Conservation (phyloP, 92 coral and sea anemone genomes). For the Epizoanthus ramosus region DNA sequence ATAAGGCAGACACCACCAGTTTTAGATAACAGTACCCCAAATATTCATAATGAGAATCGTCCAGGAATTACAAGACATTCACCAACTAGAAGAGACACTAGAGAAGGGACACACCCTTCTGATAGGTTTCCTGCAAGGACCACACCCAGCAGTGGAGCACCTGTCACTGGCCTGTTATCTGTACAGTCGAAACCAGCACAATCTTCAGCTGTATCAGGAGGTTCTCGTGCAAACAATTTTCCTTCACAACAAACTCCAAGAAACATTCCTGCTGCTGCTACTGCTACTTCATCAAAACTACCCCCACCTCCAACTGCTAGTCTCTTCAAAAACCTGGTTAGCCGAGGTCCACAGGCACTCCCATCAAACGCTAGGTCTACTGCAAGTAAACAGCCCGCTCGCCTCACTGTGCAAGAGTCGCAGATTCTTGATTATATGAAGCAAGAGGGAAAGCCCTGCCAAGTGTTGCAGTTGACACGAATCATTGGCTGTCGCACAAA, state of each 20-base stretch:
- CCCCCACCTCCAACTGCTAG: constrained; percentile 81
- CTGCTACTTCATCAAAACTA: constrained; percentile 28
- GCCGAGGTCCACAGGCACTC: constrained; percentile 63
- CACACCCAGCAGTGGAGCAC: not conserved
- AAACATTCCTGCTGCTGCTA: not conserved
- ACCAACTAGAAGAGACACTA: not conserved
- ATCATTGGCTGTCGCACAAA: constrained; percentile 70
- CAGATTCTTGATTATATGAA: constrained; percentile 68
- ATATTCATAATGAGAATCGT: not conserved
- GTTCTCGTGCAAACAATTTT: constrained; percentile 1
- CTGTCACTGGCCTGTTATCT: constrained; percentile 2
- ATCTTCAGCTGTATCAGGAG: not conserved
- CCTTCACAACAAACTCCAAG: constrained; percentile 1
- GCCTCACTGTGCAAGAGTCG: constrained; percentile 53
- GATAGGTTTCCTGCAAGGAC: not conserved
- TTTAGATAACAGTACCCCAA: not conserved
- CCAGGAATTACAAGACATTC: not conserved
- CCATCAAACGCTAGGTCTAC: constrained; percentile 27
- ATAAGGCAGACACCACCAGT: not conserved
- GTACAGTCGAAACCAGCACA: not conserved
- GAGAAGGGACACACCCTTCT: not conserved
- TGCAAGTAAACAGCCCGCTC: constrained; percentile 32
- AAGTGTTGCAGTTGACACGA: constrained; percentile 66
- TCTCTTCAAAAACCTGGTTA: constrained; percentile 57
- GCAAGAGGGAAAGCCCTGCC: constrained; percentile 66